Evolutionary conservation across 2,888 invertebrate species (phyloP), one percentile per base, ranked within the genome.

Genomic region (Bombylius discolor): DNA sequence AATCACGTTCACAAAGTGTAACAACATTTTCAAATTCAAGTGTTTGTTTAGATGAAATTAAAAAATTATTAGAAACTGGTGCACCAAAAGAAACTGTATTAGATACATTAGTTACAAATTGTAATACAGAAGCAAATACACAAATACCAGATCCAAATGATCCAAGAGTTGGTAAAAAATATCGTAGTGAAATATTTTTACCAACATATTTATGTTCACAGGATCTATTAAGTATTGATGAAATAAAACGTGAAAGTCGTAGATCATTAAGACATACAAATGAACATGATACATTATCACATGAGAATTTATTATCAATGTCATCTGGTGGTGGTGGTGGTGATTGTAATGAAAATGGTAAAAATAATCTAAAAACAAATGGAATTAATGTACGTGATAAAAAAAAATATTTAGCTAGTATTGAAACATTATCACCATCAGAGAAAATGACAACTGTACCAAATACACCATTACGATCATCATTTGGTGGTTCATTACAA

Each of bases 31-130:
- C 74, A 5, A 74, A 73, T 57, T 74, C 74, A 6, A 73, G 73
- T 58, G 70, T 73, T 8, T 73, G 73, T 49, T 63, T 74, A 58
- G 73, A 73, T 53, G 67, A 79, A 75, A 76, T 89, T 11, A 80
- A 83, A 64, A 78, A 77, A 52, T 71, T 89, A 56, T 74, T 89
- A 65, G 85, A 87, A 67, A 84, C 81, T 58, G 85, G 87, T 9
- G 80, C 71, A 9, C 68, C 71, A 33, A 72, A 72, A 56, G 74
- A 74, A 60, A 69, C 72, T 3, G 72, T 74, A 4, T 62, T 74
- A 5, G 73, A 74, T 56, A 68, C 72, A 4, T 62, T 74, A 49
- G 73, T 74, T 7, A 74, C 74, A 32, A 73, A 73, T 52, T 72
- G 68, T 56, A 74, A 74, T 56, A 74, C 74, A 1, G 74, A 74